Conservation (phyloP, 2,113 vertebrate species). For the Propithecus coquereli region DNA sequence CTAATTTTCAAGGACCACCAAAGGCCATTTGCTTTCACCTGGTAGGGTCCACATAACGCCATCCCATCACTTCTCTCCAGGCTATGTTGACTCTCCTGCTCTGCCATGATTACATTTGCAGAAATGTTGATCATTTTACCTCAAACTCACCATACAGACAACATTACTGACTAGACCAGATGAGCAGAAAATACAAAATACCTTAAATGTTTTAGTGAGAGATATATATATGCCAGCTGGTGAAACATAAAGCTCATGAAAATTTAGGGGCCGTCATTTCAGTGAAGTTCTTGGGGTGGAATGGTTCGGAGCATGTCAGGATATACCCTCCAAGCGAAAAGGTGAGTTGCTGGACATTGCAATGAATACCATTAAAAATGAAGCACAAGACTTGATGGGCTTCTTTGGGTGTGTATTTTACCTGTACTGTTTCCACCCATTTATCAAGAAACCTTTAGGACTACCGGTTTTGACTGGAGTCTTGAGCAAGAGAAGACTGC, state of each 20-base stretch:
- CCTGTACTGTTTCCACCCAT: background rate
- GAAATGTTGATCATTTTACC: background rate
- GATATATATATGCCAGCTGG: background rate
- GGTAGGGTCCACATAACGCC: background rate
- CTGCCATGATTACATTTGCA: background rate
- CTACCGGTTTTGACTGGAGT: too few relatives aligned
- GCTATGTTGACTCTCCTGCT: background rate
- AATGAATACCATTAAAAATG: too few relatives aligned
- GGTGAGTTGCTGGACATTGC: background rate
- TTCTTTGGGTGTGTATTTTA: background rate
- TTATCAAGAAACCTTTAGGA: background rate
- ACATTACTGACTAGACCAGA: background rate
- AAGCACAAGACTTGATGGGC: background rate
- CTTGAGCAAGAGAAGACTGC: background rate
- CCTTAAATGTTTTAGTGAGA: background rate
- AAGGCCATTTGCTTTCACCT: background rate
- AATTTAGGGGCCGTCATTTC: background rate
- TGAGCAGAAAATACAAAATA: background rate
- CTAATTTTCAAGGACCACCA: background rate
- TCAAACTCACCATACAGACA: background rate
- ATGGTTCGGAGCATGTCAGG: background rate
- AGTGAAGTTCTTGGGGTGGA: too few relatives aligned
- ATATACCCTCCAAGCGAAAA: background rate
- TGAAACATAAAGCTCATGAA: background rate
- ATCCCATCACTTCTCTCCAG: background rate